These are phyloP conservation scores for Epizoanthus fatuus DNA, from an alignment of 92 coral and sea anemone genomes.

Conservation along the genomic window DNA sequence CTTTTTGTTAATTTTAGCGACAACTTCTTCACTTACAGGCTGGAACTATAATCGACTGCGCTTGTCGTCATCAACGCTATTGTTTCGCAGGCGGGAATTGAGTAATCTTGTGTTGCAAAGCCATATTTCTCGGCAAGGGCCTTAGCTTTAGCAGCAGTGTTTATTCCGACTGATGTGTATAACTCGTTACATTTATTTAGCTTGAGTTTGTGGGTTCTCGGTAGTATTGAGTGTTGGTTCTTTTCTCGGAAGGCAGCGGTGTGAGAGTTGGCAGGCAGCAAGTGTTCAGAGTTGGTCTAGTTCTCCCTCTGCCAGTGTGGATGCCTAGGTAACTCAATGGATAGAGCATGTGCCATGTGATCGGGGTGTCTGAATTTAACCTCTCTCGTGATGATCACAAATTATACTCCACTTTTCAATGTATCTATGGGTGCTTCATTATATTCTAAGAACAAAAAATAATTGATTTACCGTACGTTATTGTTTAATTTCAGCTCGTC, in stretches of 20 bases:
- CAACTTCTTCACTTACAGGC: constrained; percentile 20
- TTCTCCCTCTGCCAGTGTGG: too few relatives aligned
- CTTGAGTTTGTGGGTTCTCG: constrained; percentile 51
- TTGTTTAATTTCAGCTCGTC: too few relatives aligned
- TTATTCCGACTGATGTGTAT: constrained; percentile 50
- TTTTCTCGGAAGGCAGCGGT: constrained; percentile 1
- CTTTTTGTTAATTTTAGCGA: constrained; percentile 11
- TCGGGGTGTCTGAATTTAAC: too few relatives aligned
- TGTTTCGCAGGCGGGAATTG: background rate
- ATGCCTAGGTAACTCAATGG: too few relatives aligned
- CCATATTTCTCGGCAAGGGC: constrained; percentile 26
- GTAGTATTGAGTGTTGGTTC: constrained; percentile 27
- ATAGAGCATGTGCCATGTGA: too few relatives aligned
- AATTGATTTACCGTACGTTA: too few relatives aligned
- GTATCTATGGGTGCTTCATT: background rate
- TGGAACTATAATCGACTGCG: constrained; percentile 26
- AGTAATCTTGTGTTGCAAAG: too few relatives aligned
- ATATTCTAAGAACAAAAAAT: too few relatives aligned
- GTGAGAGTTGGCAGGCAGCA: too few relatives aligned
- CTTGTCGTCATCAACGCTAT: background rate
- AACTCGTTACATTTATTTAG: constrained; percentile 51
- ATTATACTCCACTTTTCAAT: background rate
- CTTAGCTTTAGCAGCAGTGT: constrained; percentile 47
- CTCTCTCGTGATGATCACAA: too few relatives aligned
- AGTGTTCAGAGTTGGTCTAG: too few relatives aligned